Evolutionary conservation across 2,888 invertebrate species (phyloP).

Genomic region (Cheilosia variabilis): DNA sequence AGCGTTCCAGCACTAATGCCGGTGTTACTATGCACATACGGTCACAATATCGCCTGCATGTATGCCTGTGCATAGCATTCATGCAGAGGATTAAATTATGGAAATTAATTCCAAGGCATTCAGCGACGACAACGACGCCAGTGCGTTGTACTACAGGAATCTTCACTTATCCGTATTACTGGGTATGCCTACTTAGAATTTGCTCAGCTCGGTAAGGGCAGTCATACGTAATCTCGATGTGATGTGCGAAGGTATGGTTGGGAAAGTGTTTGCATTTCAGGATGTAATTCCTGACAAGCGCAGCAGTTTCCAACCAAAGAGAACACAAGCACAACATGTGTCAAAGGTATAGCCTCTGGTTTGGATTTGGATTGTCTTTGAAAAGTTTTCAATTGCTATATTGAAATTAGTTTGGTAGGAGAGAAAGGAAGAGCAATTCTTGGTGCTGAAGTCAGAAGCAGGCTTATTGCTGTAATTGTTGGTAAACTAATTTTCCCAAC

Average conservation of each 20-base stretch:
- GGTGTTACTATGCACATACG: background rate
- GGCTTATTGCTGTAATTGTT: too few relatives aligned
- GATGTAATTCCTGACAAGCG: constrained; percentile 2
- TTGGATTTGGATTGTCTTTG: too few relatives aligned
- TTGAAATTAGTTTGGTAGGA: too few relatives aligned
- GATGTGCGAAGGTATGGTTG: constrained; percentile 6
- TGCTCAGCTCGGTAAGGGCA: constrained; percentile 13
- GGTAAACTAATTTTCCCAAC: too few relatives aligned
- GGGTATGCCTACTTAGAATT: constrained; percentile 25
- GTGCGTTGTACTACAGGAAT: constrained; percentile 5
- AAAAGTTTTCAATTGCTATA: too few relatives aligned
- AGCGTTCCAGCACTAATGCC: constrained; percentile 52
- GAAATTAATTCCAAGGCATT: constrained; percentile 49
- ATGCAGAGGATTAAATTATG: constrained; percentile 37
- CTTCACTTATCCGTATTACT: constrained; percentile 25
- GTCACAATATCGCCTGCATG: background rate
- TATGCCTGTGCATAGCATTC: background rate
- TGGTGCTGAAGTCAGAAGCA: too few relatives aligned
- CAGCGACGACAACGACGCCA: constrained; percentile 12
- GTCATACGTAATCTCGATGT: constrained; percentile 42
- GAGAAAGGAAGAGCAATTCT: too few relatives aligned
- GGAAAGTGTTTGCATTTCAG: background rate
- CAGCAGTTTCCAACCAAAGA: background rate
- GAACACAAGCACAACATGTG: background rate
- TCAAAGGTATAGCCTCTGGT: background rate